These are phyloP conservation scores for Nesidiocoris tenuis DNA, from an alignment of 2,888 invertebrate genomes.

Conservation along the genomic window DNA sequence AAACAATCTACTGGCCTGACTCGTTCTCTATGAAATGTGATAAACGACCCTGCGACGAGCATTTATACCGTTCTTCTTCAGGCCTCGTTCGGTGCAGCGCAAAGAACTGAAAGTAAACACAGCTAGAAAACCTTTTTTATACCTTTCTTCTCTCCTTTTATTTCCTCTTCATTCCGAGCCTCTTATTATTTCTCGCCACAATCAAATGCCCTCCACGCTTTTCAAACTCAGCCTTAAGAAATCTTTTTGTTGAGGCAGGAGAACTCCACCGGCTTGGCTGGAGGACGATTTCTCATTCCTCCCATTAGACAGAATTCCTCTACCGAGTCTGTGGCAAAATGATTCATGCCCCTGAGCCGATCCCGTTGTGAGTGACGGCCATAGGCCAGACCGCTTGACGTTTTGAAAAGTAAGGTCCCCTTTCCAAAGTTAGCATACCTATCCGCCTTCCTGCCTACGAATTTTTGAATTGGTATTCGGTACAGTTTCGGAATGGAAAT, in stretches of 20 bases:
- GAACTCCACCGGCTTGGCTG: too few relatives aligned
- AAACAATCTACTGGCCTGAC: background rate
- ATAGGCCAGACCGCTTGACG: too few relatives aligned
- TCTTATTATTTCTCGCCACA: background rate
- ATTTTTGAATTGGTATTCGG: too few relatives aligned
- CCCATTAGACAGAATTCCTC: background rate
- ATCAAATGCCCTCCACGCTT: background rate
- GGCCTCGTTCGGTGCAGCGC: too few relatives aligned
- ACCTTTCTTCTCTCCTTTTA: background rate
- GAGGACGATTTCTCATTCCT: background rate
- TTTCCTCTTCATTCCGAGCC: background rate
- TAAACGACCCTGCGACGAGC: background rate
- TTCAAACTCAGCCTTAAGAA: background rate
- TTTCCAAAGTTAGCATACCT: too few relatives aligned
- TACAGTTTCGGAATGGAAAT: too few relatives aligned
- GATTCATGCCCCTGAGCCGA: background rate
- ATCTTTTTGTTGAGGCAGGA: too few relatives aligned
- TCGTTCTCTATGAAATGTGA: background rate
- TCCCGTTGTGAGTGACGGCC: too few relatives aligned
- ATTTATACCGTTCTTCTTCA: too few relatives aligned
- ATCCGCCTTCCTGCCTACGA: too few relatives aligned
- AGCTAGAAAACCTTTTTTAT: background rate
- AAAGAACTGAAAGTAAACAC: background rate
- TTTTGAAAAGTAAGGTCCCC: too few relatives aligned
- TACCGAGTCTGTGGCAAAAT: background rate